Base-by-base conservation (phyloP, 2,797 vertebrate species). In the Graptemys geographica region DNA sequence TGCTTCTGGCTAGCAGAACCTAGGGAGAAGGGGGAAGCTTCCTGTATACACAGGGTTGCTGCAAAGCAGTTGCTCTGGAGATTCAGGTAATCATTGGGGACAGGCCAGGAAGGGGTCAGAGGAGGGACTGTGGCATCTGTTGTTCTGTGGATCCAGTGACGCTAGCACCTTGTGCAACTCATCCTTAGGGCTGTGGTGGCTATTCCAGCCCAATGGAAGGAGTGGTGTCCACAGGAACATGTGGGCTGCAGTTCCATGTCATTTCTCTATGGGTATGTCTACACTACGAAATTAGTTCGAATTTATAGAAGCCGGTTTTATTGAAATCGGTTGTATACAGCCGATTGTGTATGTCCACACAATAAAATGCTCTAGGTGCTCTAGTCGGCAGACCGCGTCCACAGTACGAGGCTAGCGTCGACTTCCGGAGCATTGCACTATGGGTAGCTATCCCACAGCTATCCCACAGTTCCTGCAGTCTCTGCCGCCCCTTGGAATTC, bases 1-100 rank as follows among this genome's bases (percentile, higher is more conserved):
- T 18, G 19, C 28, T 25, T 3, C 0, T 53, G 21, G 62, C 5
- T 3, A 1, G 6, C 3, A 86, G 15, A 57, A 7, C 31, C 49
- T 1, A 0, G 8, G 5, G 3, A 69, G 18, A 69, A 69, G 65
- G 9, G 62, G 19, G n/a, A 37, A 23, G n/a, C 5, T 55, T 37
- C 83, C 41, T 74, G 33, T 1, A 10, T 18, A 6, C 28, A 23
- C 55, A 65, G 23, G 6, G 44, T 0, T 49, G 4, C 12, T 33
- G 12, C 37, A 18, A 81, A 9, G 11, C 0, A 18, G 8, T 3
- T 51, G 5, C 27, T 80, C 25, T 78, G 27, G 7, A 85, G 94
- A 90, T 37, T 2, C 3, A 16, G 21, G 31, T 8, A 47, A 11
- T 16, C 72, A 49, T 10, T 12, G 8, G n/a, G 4, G 88, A 44